These are phyloP conservation scores for Heterodera schachtii DNA, from an alignment of 1,140 invertebrate species.

Conservation along the genomic window DNA sequence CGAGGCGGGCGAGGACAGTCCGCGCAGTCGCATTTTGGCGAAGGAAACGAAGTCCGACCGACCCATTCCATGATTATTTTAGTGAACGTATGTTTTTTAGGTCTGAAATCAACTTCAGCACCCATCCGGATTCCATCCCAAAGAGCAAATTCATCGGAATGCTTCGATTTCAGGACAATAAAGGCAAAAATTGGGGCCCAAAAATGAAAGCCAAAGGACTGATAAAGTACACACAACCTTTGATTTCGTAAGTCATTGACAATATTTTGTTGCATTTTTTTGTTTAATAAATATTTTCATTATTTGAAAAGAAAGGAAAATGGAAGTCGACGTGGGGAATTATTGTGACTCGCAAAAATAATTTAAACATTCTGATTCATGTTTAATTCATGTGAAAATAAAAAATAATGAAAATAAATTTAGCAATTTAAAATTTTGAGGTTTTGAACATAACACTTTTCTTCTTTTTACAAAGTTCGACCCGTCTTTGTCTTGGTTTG, in stretches of 20 bases:
- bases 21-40: constrained; percentile 40
- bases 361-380: no score
- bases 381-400: no score
- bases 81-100: neutral
- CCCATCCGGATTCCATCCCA: constrained; percentile 47
- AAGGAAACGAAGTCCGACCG: constrained; percentile 27
- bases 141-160: constrained; percentile 48
- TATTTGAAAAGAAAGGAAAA: no score
- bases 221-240: neutral
- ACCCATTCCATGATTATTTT: no score
- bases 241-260: neutral
- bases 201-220: constrained; percentile 61
- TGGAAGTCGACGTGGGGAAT: no score
- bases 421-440: no score
- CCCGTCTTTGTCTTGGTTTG: no score
- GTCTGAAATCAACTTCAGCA: constrained; percentile 49
- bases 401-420: no score
- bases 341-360: no score
- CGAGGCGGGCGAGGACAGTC: neutral
- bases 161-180: constrained; percentile 61
- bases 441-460: no score
- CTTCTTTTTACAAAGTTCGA: no score
- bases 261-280: neutral
- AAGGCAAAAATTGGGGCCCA: constrained; percentile 66
- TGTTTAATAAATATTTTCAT: no score